Conservation (phyloP, 2,888 invertebrate species). For the Candidula unifasciata region DNA sequence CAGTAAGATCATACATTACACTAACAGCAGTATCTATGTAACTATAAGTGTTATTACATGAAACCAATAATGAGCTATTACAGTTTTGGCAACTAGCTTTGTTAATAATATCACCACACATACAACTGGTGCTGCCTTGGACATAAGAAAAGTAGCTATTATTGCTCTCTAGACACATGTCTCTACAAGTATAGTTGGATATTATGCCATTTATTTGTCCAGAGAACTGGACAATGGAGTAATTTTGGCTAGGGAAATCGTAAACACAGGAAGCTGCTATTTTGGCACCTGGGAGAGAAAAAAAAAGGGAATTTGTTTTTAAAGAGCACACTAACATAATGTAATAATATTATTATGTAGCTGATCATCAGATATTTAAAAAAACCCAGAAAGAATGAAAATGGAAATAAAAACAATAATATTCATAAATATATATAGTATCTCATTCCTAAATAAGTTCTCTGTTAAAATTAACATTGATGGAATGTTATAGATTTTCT, state of each 20-base stretch:
- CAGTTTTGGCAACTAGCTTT: constrained; percentile 45
- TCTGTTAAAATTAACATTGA: too few relatives aligned
- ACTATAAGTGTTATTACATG: constrained; percentile 26
- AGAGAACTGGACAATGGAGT: constrained; percentile 44
- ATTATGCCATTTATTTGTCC: background rate
- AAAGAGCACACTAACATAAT: too few relatives aligned
- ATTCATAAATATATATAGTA: too few relatives aligned
- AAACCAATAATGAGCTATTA: background rate
- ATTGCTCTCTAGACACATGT: constrained; percentile 35
- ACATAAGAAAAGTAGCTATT: constrained; percentile 46
- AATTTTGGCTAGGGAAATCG: constrained; percentile 32
- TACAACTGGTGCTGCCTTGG: constrained; percentile 29
- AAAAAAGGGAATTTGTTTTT: background rate
- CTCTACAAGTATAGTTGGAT: constrained; percentile 35
- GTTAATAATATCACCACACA: constrained; percentile 48
- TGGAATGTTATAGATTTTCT: too few relatives aligned
- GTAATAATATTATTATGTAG: too few relatives aligned
- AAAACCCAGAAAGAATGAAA: too few relatives aligned
- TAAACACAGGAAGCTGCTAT: constrained; percentile 52
- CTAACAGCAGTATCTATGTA: constrained; percentile 35
- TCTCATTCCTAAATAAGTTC: too few relatives aligned
- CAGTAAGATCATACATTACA: constrained; percentile 31
- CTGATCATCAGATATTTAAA: too few relatives aligned
- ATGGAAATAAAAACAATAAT: too few relatives aligned
- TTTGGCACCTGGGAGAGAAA: constrained; percentile 40